Conservation (phyloP, 2,888 invertebrate species). For the Agrochola lota region DNA sequence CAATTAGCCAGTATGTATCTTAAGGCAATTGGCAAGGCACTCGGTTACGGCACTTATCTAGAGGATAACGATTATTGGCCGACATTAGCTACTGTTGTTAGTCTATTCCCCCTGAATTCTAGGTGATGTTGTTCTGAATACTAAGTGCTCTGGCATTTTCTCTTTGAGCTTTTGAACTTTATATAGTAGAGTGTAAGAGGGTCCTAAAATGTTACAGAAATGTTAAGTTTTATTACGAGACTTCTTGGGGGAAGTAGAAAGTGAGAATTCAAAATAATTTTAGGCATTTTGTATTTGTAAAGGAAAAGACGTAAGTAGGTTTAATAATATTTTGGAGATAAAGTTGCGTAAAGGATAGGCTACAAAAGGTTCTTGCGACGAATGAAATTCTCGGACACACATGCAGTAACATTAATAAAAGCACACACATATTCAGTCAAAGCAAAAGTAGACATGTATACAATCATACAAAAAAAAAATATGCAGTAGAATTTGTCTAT, state of each 20-base stretch:
- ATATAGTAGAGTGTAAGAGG: constrained; percentile 46
- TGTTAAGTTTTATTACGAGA: constrained; percentile 57
- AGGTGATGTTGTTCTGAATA: constrained; percentile 75
- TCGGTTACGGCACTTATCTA: constrained; percentile 81
- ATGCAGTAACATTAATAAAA: not conserved
- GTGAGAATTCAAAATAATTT: constrained; percentile 38
- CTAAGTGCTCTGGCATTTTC: constrained; percentile 70
- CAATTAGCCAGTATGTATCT: constrained; percentile 81
- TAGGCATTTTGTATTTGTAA: constrained; percentile 13
- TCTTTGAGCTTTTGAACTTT: constrained; percentile 66
- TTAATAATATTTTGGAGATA: not conserved
- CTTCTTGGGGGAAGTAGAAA: constrained; percentile 35
- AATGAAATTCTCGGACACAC: not conserved
- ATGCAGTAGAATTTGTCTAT: not conserved
- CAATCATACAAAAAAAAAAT: no score
- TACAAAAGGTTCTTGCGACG: no score
- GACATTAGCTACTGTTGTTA: constrained; percentile 82
- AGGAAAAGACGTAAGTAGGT: not conserved
- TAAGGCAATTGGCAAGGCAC: constrained; percentile 82
- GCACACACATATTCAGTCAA: not conserved
- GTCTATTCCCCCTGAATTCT: constrained; percentile 74
- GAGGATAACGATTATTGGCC: constrained; percentile 86
- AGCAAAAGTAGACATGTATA: not conserved
- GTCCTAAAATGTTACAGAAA: constrained; percentile 60
- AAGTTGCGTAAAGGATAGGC: no score